phyloP scores from a whole-genome alignment of 2,888 invertebrate genomes.

The Folsomia manolachei region DNA sequence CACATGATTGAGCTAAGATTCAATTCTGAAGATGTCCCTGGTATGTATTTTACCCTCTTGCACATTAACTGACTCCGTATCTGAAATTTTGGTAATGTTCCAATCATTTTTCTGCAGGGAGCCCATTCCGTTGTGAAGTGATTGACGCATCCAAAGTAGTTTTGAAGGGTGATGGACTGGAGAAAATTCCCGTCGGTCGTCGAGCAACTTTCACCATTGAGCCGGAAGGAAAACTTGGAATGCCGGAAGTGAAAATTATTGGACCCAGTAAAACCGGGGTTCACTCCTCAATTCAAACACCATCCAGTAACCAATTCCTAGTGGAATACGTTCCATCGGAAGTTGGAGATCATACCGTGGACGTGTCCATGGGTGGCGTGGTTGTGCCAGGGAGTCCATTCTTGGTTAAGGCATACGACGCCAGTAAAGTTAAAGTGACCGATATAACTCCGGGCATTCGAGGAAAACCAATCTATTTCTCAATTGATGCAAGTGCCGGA shows the following conservation, averaged over 20 bases:
- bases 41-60: too few species aligned
- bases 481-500: slow-evolving; percentile 69
- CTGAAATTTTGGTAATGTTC: slow-evolving; percentile 53
- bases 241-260: slow-evolving; percentile 74
- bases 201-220: slow-evolving; percentile 82
- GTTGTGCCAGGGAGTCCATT: slow-evolving; percentile 92
- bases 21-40: slow-evolving; percentile 93
- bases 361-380: slow-evolving; percentile 68
- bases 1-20: slow-evolving; percentile 94
- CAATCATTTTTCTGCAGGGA: too few species aligned
- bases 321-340: slow-evolving; percentile 76
- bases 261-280: slow-evolving; percentile 71
- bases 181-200: slow-evolving; percentile 83
- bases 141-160: slow-evolving; percentile 81
- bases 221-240: slow-evolving; percentile 67
- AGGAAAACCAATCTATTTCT: slow-evolving; percentile 89
- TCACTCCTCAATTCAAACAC: slow-evolving; percentile 58
- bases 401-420: slow-evolving; percentile 91
- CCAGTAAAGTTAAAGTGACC: slow-evolving; percentile 88
- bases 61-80: too few species aligned
- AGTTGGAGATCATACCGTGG: slow-evolving; percentile 88
- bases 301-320: slow-evolving; percentile 55
- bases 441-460: slow-evolving; percentile 88
- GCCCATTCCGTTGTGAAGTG: slow-evolving; percentile 76
- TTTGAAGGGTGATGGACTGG: slow-evolving; percentile 73